Base-by-base conservation (phyloP, 2,888 invertebrate species). In the Pandemis heparana region DNA sequence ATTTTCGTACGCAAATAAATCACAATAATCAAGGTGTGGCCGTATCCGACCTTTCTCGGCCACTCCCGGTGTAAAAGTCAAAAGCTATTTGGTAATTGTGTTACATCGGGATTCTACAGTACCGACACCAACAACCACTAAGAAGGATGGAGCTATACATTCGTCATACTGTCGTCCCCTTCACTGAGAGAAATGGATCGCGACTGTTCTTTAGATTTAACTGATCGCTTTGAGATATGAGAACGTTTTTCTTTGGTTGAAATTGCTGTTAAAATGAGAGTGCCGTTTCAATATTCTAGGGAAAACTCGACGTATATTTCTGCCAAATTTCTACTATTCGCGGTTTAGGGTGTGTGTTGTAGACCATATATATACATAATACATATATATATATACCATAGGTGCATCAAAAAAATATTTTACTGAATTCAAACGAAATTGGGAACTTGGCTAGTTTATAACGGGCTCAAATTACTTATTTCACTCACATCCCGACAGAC, bases 21-120 rank as follows among this genome's bases (percentile, higher is more conserved):
- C 68, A 73, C 46, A 23, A 68, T 46, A 63, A 60, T 39, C 51
- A 64, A 61, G 74, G 74, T 43, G 74, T 32, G 69, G 66, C 56
- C 56, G 63, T 18, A 4, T 59, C 43, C 53, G 70, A 70, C 74
- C 69, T 74, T 70, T 70, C 64, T 51, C 51, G 51, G 70, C 74
- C 74, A 48, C 74, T 70, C 70, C 70, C 48, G 69, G 61, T 43
- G 66, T 38, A 38, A 70, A 70, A 74, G 73, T 69, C 68, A 74
- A 74, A 74, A 65, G 74, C 65, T 53, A 70, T 74, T 74, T 74
- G 38, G 65, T 74, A 65, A 74, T 74, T 69, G 51, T 18, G 48
- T 74, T 64, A 73, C 66, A 51, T 39, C 32, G 48, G 53, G 59
- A 63, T 39, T 56, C 56, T 64, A 70, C 53, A 56, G 62, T 48